phyloP scores from a whole-genome alignment of 2,797 vertebrate genomes.

The Hypotaenidia philippensis region DNA sequence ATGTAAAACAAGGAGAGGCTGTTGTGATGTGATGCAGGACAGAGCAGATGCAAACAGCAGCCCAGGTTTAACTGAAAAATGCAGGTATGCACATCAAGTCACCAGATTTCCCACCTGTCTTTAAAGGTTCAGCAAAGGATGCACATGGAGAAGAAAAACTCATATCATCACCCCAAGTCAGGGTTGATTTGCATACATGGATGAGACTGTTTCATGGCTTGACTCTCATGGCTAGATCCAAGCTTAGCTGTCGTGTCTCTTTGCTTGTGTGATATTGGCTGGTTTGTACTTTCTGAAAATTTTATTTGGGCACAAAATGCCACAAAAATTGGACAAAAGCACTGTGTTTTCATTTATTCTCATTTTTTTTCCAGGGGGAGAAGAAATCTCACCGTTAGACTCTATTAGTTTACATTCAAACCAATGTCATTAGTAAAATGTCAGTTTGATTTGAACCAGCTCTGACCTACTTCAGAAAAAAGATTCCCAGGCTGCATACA shows the following conservation, averaged over 20 bases:
- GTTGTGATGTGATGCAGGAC: not conserved
- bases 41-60: not conserved
- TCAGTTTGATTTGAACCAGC: conserved; percentile 12
- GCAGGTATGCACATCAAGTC: not conserved
- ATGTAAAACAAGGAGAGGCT: not conserved
- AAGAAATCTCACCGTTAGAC: not conserved
- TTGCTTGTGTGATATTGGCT: not conserved
- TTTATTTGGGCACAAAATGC: not conserved
- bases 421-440: not conserved
- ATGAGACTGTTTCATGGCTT: not conserved
- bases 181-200: rapidly evolving
- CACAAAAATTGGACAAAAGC: not conserved
- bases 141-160: not conserved
- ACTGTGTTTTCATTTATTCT: not conserved
- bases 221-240: not conserved
- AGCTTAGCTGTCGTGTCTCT: not conserved
- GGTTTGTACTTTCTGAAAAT: not conserved
- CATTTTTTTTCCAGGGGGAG: not conserved
- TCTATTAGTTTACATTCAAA: not conserved
- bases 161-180: rapidly evolving
- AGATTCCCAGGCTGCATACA: not conserved
- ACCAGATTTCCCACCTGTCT: not conserved
- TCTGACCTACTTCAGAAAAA: not conserved
- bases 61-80: not conserved
- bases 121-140: not conserved